A percentile compares a stretch with the other conserved stretches of the same genome.
These are phyloP conservation scores for Tamandua tetradactyla DNA, from an alignment of 2,797 vertebrate genomes.

Conservation along the genomic window DNA sequence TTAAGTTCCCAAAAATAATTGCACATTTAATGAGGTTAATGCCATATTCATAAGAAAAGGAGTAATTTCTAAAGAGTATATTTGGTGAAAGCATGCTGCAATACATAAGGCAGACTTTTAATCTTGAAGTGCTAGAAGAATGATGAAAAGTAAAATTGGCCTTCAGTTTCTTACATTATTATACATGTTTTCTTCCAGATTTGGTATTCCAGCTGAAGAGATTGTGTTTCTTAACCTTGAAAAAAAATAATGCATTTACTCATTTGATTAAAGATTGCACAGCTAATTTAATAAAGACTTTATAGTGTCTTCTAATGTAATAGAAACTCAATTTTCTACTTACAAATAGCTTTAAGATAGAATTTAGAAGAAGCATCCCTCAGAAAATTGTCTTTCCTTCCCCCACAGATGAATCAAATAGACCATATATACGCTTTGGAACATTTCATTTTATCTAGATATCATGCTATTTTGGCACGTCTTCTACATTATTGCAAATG, in stretches of 20 bases:
- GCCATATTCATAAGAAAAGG: neutral
- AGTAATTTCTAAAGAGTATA: neutral
- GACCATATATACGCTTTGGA: neutral
- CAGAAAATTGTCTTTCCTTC: conserved; percentile 20
- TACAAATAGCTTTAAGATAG: conserved; percentile 50
- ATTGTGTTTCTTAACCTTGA: conserved; percentile 23
- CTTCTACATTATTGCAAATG: neutral
- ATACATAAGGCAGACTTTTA: neutral
- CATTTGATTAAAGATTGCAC: conserved; percentile 64
- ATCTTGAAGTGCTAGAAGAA: neutral
- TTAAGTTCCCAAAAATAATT: neutral
- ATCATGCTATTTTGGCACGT: neutral
- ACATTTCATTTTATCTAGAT: neutral
- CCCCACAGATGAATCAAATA: neutral
- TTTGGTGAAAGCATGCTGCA: neutral
- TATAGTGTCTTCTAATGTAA: conserved; percentile 55
- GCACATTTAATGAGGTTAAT: neutral
- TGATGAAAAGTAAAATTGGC: conserved; percentile 28
- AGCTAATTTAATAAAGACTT: conserved; percentile 63
- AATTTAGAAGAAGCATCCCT: conserved; percentile 37
- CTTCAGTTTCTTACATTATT: neutral
- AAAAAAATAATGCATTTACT: conserved; percentile 68
- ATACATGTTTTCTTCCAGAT: neutral
- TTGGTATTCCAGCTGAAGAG: conserved; percentile 14
- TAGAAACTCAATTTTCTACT: conserved; percentile 68